phyloP scores from a whole-genome alignment of 2,888 invertebrate species.

The Tenthredo amoena region DNA sequence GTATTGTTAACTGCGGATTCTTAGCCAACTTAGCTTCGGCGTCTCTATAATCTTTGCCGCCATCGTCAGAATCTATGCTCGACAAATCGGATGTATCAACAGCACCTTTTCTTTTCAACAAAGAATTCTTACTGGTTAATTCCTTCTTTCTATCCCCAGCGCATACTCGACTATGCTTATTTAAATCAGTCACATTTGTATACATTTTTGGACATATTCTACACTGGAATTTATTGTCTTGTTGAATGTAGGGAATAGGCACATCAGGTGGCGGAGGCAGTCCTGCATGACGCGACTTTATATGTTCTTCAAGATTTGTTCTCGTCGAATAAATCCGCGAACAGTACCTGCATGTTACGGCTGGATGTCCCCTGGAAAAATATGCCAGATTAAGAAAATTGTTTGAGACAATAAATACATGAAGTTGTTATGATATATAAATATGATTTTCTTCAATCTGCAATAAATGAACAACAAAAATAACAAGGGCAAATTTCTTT shows the following conservation, averaged over 20 bases:
- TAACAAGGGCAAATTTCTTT: not conserved
- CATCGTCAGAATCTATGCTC: conserved; percentile 72
- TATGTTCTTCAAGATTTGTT: conserved; percentile 77
- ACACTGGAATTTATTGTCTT: conserved; percentile 70
- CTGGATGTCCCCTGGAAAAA: conserved; percentile 75
- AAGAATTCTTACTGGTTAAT: conserved; percentile 72
- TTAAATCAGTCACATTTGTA: conserved; percentile 72
- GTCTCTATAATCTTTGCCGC: conserved; percentile 72
- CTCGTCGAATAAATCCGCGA: conserved; percentile 77
- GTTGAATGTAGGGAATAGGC: conserved; percentile 62
- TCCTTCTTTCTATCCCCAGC: conserved; percentile 65
- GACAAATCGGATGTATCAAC: conserved; percentile 72
- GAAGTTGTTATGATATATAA: not conserved
- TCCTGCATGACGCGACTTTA: conserved; percentile 76
- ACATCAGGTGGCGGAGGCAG: conserved; percentile 69
- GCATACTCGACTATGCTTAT: conserved; percentile 72
- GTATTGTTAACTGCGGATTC: conserved; percentile 75
- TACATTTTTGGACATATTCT: conserved; percentile 74
- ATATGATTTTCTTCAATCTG: not conserved
- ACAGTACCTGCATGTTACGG: conserved; percentile 77
- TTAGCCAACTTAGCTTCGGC: conserved; percentile 79
- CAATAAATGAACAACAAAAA: not conserved
- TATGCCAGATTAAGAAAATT: not conserved
- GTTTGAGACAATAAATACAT: not conserved
- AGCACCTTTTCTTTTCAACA: conserved; percentile 74